A percentile compares a stretch with the other conserved stretches of the same genome.
phyloP scores from a whole-genome alignment of 2,797 vertebrate species.

The Xiphorhynchus erythropygius region DNA sequence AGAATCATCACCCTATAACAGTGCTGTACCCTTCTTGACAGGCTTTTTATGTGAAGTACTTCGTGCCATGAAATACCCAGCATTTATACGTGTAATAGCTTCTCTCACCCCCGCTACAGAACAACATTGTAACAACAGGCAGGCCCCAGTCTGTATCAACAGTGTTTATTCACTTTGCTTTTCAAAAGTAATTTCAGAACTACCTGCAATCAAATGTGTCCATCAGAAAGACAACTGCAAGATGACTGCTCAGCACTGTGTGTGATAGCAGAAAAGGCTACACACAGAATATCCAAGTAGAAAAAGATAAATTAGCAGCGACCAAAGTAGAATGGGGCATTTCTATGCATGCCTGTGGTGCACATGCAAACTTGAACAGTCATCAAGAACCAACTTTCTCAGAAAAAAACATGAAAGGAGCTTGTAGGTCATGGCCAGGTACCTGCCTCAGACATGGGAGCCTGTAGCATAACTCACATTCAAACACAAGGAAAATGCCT shows the following conservation, averaged over 20 bases:
- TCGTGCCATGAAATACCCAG: neutral
- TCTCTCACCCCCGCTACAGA: neutral
- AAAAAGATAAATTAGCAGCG: neutral
- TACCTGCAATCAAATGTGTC: neutral
- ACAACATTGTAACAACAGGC: neutral
- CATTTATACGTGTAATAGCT: fast-evolving
- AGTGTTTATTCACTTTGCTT: neutral
- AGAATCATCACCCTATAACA: neutral
- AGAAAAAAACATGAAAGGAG: neutral
- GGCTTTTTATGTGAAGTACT: neutral
- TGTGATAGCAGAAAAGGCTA: neutral
- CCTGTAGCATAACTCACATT: neutral
- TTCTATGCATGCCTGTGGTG: fast-evolving
- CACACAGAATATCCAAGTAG: neutral
- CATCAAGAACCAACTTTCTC: neutral
- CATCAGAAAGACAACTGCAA: neutral
- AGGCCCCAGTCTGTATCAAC: neutral
- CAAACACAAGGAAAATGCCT: neutral
- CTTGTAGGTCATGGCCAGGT: neutral
- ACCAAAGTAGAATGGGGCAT: neutral
- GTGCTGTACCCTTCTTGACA: neutral
- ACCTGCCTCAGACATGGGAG: fast-evolving
- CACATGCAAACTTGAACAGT: neutral
- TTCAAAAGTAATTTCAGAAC: neutral
- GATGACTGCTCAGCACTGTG: neutral